Base-by-base conservation (phyloP, 2,797 vertebrate genomes). In the Luscinia megarhynchos region DNA sequence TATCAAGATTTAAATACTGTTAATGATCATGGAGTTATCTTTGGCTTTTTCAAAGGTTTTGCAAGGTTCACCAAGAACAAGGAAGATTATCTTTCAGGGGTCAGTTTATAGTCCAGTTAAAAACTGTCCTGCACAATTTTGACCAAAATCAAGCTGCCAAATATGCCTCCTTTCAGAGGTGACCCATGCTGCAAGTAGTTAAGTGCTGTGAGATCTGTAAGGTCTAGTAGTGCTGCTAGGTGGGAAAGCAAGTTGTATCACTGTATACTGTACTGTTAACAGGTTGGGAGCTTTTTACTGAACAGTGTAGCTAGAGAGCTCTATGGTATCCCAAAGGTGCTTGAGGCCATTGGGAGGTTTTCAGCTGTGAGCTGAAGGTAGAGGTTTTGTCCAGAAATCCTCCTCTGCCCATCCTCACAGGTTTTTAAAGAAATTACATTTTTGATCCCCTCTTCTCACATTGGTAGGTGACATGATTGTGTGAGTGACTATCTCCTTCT, bases 41-140 rank as follows among this genome's bases (percentile, higher is more conserved):
- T 93, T 62, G 64, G n/a, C 50, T 66, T 90, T 94, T 86, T 46
- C 38, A 66, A 62, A 89, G 29, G 32, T 76, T 94, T 90, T 86
- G 32, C 41, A 67, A 74, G 34, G 29, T n/a, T 92, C 48, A 68
- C 27, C 16, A 57, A 57, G 34, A 93, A 19, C 46, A 66, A 77
- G 8, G 50, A 54, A 48, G 27, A 32, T 43, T 40, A 8, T 51
- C 30, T 90, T 90, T 70, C 21, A 32, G 23, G 40, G 3, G 10
- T 72, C 50, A 57, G 11, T 27, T 69, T 59, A 51, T 77, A 63
- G 21, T 80, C 10, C 22, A 22, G 13, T 79, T 85, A 4, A 4
- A 64, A 91, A 61, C 23, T 72, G 27, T 51, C 17, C n/a, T 75
- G 23, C 12, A 19, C 13, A 34, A 15, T n/a, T 26, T n/a, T 54